These are phyloP conservation scores for Melipona beecheii DNA, from an alignment of 2,888 invertebrate genomes.

Conservation along the genomic window DNA sequence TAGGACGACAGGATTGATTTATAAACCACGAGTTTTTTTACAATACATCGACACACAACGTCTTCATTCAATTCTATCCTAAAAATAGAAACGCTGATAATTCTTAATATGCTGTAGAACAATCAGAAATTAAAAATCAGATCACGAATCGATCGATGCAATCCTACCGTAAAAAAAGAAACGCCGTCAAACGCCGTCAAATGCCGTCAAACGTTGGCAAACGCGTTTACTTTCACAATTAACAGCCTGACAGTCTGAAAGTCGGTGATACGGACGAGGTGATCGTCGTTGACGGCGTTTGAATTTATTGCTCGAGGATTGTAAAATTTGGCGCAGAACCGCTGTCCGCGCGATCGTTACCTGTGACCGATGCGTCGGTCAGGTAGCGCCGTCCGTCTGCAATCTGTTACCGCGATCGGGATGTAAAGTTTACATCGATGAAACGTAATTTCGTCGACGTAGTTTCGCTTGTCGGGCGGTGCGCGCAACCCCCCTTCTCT, in stretches of 20 bases:
- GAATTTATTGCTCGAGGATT: slow-evolving; percentile 52
- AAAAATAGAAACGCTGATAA: neutral
- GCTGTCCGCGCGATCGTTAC: slow-evolving; percentile 64
- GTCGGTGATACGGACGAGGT: slow-evolving; percentile 37
- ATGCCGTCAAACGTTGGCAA: no score
- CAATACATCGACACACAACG: no score
- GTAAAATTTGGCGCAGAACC: slow-evolving; percentile 60
- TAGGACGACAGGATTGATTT: no score
- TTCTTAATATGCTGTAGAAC: neutral
- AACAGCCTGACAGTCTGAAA: neutral
- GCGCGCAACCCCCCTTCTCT: no score
- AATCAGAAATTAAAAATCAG: neutral
- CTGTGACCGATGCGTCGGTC: slow-evolving; percentile 45
- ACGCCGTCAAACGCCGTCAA: no score
- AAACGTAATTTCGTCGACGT: slow-evolving; percentile 54
- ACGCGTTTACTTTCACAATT: neutral
- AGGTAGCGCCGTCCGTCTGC: slow-evolving; percentile 41
- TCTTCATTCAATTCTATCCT: no score
- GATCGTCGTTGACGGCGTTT: slow-evolving; percentile 43
- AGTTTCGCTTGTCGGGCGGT: slow-evolving; percentile 36
- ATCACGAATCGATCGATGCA: neutral
- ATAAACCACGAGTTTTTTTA: no score
- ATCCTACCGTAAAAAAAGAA: neutral
- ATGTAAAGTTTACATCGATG: slow-evolving; percentile 57
- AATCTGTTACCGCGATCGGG: slow-evolving; percentile 57